Evolutionary conservation across 2,797 vertebrate genomes (phyloP).

Genomic region (Potorous gilbertii): DNA sequence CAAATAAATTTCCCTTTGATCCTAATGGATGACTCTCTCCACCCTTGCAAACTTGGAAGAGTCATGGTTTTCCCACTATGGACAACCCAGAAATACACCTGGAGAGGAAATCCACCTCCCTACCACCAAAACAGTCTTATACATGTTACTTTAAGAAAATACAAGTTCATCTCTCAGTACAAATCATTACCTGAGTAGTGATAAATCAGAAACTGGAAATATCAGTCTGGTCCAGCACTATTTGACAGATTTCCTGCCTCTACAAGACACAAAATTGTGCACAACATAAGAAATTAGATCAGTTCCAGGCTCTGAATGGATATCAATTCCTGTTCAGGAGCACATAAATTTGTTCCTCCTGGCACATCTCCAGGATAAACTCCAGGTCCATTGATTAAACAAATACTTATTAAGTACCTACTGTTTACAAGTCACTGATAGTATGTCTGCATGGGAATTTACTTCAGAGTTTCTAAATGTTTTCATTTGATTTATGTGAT

Average conservation of each 20-base stretch:
- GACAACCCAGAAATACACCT: background rate
- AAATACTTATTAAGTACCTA: background rate
- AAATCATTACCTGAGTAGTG: background rate
- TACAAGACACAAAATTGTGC: background rate
- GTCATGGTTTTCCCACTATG: background rate
- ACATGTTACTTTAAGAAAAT: slow-evolving; percentile 12
- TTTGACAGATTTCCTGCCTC: background rate
- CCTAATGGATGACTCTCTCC: background rate
- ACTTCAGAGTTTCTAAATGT: background rate
- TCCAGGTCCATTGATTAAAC: background rate
- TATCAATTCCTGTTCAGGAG: background rate
- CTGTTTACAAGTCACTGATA: background rate
- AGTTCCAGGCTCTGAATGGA: background rate
- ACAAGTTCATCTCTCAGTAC: background rate
- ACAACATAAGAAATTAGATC: background rate
- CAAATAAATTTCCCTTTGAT: background rate
- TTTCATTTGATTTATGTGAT: background rate
- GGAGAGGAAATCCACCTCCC: background rate
- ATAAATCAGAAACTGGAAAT: background rate
- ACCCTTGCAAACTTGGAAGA: background rate
- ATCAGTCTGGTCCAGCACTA: accelerated
- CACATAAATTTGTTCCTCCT: background rate
- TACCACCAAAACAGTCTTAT: background rate
- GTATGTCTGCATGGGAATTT: background rate
- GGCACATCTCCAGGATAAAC: background rate